Evolutionary conservation across 23 tunicate species (phyloP), one percentile per base, ranked within the genome.

Genomic region (Aplidium turbinatum): DNA sequence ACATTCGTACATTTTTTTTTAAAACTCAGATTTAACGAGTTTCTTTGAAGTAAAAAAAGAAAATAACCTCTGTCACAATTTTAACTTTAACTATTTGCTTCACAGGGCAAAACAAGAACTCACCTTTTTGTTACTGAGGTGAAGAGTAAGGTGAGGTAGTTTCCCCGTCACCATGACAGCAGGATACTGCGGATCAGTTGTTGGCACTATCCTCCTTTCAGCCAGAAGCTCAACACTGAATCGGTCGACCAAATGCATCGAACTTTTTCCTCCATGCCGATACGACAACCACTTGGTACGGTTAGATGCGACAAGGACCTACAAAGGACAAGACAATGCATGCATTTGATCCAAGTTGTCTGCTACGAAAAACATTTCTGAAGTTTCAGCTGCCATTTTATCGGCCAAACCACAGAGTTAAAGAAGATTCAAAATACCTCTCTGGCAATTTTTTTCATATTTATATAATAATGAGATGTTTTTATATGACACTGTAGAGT

Each of bases 181-280:
- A 1, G 97, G 97, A 39, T 73, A 91, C 16, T 30, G 39, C 1
- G 97, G 97, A 40, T 91, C 97, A 23, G 32, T 30, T 1, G 97
- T 91, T 20, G 62, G 70, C 25, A 91, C 86, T 28, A 79, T 48
- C 20, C 97, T 67, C 31, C 82, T 36, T 48, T 91, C 91, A 26
- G 79, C 60, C 3, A 55, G 20, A 1, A 91, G 53, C 23, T 91
- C 91, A 5, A 91, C 91, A 35, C 82, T 77, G 83, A 91, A 91
- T 7, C 72, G 79, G 18, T 91, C 86, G 27, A 91, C 65, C 11
- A 91, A 69, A 61, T 91, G 83, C 58, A 63, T 55, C 16, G 78
- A 68, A 20, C 75, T 58, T 48, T 58, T 63, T 27, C 81, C 91
- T 19, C 72, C 74, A 30, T 32, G n/a, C 34, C 80, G 63, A 42